Conservation (phyloP, 2,797 vertebrate genomes). For the Pseudochaenichthys georgianus region DNA sequence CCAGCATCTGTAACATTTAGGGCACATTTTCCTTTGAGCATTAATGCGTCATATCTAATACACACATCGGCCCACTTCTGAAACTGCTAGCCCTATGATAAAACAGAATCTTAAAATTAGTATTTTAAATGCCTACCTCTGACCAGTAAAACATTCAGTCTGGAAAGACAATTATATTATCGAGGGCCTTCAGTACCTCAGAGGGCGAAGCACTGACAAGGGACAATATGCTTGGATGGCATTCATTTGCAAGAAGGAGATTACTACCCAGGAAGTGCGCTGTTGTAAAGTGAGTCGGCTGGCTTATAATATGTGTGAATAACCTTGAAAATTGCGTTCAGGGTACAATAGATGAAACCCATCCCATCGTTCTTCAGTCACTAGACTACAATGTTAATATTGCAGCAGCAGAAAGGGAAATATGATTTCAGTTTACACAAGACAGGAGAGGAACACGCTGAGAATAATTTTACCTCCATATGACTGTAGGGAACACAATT, state of each 20-base stretch:
- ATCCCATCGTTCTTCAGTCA: constrained; percentile 60
- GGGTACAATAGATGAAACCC: constrained; percentile 47
- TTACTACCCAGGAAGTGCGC: constrained; percentile 18
- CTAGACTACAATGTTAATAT: constrained; percentile 33
- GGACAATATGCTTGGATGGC: constrained; percentile 26
- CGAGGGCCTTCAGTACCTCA: constrained; percentile 21
- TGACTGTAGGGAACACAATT: not conserved
- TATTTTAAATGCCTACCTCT: not conserved
- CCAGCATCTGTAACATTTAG: not conserved
- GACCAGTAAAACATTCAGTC: constrained; percentile 18
- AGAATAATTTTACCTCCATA: not conserved
- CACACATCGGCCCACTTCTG: not conserved
- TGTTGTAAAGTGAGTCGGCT: constrained; percentile 28
- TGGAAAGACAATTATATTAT: constrained; percentile 40
- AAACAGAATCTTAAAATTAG: not conserved
- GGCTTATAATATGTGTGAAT: constrained; percentile 61
- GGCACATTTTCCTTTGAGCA: not conserved
- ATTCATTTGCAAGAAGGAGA: constrained; percentile 57
- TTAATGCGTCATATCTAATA: not conserved
- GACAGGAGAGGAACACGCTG: constrained; percentile 45
- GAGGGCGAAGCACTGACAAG: constrained; percentile 37
- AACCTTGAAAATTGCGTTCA: constrained; percentile 63
- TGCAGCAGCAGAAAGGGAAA: constrained; percentile 45
- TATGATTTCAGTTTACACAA: constrained; percentile 47
- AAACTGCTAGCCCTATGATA: not conserved